Base-by-base conservation (phyloP, 2,888 invertebrate species). In the Hypomecis punctinalis region DNA sequence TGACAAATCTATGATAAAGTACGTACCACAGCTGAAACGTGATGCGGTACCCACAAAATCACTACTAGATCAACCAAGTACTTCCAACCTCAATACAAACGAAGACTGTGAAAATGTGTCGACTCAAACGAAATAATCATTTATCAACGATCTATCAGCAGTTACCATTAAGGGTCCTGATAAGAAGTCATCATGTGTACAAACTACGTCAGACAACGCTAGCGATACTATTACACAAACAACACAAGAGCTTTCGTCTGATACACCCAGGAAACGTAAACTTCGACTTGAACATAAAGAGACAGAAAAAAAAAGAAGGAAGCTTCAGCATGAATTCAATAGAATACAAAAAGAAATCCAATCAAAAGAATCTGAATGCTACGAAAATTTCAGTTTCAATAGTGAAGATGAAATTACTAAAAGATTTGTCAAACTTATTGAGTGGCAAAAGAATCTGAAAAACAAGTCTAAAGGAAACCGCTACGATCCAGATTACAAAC, bases 101-200 rank as follows among this genome's bases (percentile, higher is more conserved):
- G 10, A 6, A 42, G 42, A 42, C 7, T 10, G 10, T 10, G 10
- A 42, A 42, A 42, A 42, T 42, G 42, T 42, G 10, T 42, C 42
- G 10, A 42, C 42, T 42, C 42, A 42, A 42, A 42, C 42, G 10
- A 42, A 42, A 42, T 6, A 42, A 42, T 9, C 42, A 6, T 9
- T 9, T 9, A 10, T 42, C 9, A 42, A 42, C 10, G 10, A 8
- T 42, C 10, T 42, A 10, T 42, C 42, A 42, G 42, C 42, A 42
- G 10, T 42, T 9, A 42, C 42, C 9, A 42, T 42, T 6, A 42
- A 42, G 42, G 8, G 94, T 94, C 82, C 95, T 96, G 48, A 48
- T 40, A 49, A 48, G 10, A 42, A 42, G 10, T 42, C 42, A 9
- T 42, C 42, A 42, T 42, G 42, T 42, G 42, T 42, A 42, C 42